These are phyloP conservation scores for Pygoscelis adeliae DNA, from an alignment of 2,113 vertebrate species.

Conservation along the genomic window DNA sequence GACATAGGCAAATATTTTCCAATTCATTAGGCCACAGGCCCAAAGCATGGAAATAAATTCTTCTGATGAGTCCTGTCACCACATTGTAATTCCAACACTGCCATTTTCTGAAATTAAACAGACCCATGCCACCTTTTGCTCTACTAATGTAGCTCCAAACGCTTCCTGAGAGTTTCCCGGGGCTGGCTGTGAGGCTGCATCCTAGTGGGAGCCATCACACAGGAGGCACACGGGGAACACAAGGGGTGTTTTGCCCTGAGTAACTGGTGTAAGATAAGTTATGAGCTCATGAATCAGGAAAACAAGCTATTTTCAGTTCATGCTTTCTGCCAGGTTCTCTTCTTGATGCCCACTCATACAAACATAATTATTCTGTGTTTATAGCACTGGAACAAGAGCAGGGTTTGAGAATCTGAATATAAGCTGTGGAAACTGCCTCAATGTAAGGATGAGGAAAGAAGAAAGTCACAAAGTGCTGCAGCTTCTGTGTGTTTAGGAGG, in stretches of 20 bases:
- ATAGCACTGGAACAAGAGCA: neutral
- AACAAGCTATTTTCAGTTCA: slow-evolving; percentile 50
- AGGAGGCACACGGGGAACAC: neutral
- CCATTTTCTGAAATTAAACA: slow-evolving; percentile 78
- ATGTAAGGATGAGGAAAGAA: neutral
- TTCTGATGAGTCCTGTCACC: slow-evolving; percentile 78
- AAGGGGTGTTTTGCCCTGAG: slow-evolving; percentile 30
- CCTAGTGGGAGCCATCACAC: neutral
- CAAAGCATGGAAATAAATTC: slow-evolving; percentile 76
- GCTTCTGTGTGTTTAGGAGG: neutral
- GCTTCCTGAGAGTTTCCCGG: slow-evolving; percentile 52
- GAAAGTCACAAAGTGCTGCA: neutral
- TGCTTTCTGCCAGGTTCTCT: neutral
- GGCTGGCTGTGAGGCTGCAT: slow-evolving; percentile 24
- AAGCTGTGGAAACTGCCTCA: neutral
- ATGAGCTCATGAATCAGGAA: slow-evolving; percentile 54
- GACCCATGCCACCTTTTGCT: slow-evolving; percentile 61
- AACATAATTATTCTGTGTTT: neutral
- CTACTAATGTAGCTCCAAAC: slow-evolving; percentile 36
- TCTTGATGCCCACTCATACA: neutral
- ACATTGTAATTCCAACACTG: slow-evolving; percentile 70
- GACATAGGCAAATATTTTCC: slow-evolving; percentile 77
- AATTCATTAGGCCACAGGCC: slow-evolving; percentile 74
- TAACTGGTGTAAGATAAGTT: slow-evolving; percentile 51
- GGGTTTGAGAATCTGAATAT: neutral